Conservation (phyloP, 1,140 invertebrate genomes). For the Campoletis sonorensis region DNA sequence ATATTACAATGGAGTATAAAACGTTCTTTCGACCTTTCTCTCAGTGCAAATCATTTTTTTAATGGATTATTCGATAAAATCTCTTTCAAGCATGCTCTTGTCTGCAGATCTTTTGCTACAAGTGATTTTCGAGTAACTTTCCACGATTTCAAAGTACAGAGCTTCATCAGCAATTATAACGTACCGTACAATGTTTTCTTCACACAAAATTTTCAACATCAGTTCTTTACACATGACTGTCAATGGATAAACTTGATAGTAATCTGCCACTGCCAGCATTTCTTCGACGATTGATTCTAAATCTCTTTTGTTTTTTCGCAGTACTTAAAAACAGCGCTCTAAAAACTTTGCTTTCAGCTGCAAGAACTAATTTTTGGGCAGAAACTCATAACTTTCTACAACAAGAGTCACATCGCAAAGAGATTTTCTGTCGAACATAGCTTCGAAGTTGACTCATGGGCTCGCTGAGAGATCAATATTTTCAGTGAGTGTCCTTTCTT, state of each 20-base stretch:
- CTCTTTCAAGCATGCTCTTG: too few species aligned
- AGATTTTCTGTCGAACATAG: neutral
- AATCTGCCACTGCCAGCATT: neutral
- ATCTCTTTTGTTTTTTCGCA: slow-evolving; percentile 39
- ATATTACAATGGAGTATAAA: too few species aligned
- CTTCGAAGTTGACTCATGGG: neutral
- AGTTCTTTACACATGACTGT: neutral
- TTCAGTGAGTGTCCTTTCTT: too few species aligned
- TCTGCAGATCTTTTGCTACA: too few species aligned
- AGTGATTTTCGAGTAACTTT: too few species aligned
- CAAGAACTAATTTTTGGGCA: slow-evolving; percentile 49
- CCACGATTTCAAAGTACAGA: neutral
- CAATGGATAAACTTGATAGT: neutral
- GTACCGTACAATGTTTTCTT: neutral
- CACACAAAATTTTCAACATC: neutral
- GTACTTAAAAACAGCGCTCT: slow-evolving; percentile 44
- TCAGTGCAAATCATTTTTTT: too few species aligned
- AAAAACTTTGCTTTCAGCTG: slow-evolving; percentile 51
- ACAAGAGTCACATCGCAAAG: slow-evolving; percentile 22
- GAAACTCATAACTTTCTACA: neutral
- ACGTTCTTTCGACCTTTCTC: too few species aligned
- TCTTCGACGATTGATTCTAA: neutral
- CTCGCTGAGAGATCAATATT: too few species aligned
- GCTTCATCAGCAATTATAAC: neutral
- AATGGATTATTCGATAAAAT: too few species aligned